Evolutionary conservation across 2,797 vertebrate species (phyloP), one percentile per base, ranked within the genome.

Genomic region (Pampus argenteus): DNA sequence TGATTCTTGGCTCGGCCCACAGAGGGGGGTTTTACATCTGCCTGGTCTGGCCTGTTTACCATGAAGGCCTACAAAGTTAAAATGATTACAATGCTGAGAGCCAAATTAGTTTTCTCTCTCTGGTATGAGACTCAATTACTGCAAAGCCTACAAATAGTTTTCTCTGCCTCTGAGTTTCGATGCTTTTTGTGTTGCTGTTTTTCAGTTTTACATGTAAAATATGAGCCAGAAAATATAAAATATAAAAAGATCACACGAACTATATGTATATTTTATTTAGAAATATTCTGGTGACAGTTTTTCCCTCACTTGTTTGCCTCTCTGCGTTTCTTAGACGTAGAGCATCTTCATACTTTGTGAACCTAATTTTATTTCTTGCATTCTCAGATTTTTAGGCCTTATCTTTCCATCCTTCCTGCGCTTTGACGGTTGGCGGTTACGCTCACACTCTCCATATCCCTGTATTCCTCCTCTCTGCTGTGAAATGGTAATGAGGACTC

Each of bases 401-500:
- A 62, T 78, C 45, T 42, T 49, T 55, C 51, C 72, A 50, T 71
- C 72, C 55, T 59, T 71, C 68, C 62, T 50, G 75, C 78, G 82
- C 66, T 77, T 60, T 71, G 64, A 72, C 84, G n/a, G n/a, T n/a
- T 85, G 76, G 54, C 63, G 47, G 74, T 87, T 75, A 86, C 50
- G 67, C 80, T 89, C 80, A 74, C 57, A 23, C 68, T 72, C 76
- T 72, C 77, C 11, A 45, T 83, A 79, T 83, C 81, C 90, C 85
- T 87, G 78, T 74, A 74, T 79, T 84, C 71, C 81, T 85, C 66
- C 75, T 81, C 69, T 82, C 84, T 91, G 77, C 84, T 68, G 66
- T 96, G 95, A 96, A 97, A 95, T 97, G 96, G 95, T 96, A 97
- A 96, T 95, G 91, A 95, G 94, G 91, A 86, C 90, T 95, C 91